Percentiles rank a stretch among this genome's conserved stretches.
These are phyloP conservation scores for Helogale parvula DNA, from an alignment of 2,113 vertebrate genomes.

Conservation along the genomic window DNA sequence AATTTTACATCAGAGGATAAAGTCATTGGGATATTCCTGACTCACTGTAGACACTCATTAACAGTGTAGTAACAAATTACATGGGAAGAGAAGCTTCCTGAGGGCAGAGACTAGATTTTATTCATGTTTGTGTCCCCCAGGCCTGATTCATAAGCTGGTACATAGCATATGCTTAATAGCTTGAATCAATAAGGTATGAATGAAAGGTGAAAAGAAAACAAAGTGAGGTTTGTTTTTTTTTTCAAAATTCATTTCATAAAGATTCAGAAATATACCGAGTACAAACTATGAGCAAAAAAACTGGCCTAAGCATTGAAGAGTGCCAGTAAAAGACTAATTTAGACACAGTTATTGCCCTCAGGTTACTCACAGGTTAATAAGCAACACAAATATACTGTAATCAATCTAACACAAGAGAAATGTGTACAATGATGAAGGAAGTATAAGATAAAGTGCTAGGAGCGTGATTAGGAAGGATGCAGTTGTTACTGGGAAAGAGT, in stretches of 20 bases:
- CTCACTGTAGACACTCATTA: neutral
- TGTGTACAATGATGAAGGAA: neutral
- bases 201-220: neutral
- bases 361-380: neutral
- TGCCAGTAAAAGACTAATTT: neutral
- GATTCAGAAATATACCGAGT: neutral
- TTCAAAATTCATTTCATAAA: neutral
- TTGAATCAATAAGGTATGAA: neutral
- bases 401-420: neutral
- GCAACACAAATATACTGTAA: neutral
- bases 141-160: neutral
- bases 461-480: neutral
- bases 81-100: neutral
- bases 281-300: neutral
- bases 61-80: neutral
- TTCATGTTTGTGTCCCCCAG: neutral
- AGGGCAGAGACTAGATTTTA: neutral
- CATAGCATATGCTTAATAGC: neutral
- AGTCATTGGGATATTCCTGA: neutral
- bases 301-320: neutral
- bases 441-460: fast-evolving
- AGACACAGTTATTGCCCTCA: neutral
- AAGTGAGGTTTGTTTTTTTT: neutral
- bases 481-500: neutral
- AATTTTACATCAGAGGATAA: neutral